phyloP scores from a whole-genome alignment of 2,797 vertebrate genomes.

The Gadopsis marmoratus region DNA sequence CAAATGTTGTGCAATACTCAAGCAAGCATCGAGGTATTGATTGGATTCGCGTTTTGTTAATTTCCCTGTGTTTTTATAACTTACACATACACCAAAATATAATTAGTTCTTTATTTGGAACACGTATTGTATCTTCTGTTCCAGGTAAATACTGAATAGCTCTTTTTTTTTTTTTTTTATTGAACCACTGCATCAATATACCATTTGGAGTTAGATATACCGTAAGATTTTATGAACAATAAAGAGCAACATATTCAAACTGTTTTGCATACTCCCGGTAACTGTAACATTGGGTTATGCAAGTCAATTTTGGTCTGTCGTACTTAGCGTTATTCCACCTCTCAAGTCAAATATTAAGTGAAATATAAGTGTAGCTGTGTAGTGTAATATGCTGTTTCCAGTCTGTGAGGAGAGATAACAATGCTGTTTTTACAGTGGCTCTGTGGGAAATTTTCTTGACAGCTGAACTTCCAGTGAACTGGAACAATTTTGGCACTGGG shows the following conservation, averaged over 20 bases:
- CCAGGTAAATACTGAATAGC: no score
- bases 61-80: background rate
- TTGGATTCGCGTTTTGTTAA: background rate
- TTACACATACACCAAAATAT: background rate
- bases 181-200: background rate
- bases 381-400: background rate
- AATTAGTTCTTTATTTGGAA: background rate
- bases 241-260: background rate
- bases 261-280: background rate
- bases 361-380: background rate
- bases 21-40: background rate
- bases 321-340: background rate
- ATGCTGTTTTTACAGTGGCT: constrained; percentile 13
- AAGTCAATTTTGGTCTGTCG: background rate
- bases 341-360: background rate
- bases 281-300: background rate
- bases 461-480: constrained; percentile 66
- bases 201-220: background rate
- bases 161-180: background rate
- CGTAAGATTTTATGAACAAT: background rate
- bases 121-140: background rate
- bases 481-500: constrained; percentile 39
- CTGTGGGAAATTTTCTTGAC: constrained; percentile 33
- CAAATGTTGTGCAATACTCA: background rate
- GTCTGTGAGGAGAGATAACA: constrained; percentile 20